These are phyloP conservation scores for Pipistrellus pipistrellus DNA, from an alignment of 2,797 vertebrate species.

Conservation along the genomic window DNA sequence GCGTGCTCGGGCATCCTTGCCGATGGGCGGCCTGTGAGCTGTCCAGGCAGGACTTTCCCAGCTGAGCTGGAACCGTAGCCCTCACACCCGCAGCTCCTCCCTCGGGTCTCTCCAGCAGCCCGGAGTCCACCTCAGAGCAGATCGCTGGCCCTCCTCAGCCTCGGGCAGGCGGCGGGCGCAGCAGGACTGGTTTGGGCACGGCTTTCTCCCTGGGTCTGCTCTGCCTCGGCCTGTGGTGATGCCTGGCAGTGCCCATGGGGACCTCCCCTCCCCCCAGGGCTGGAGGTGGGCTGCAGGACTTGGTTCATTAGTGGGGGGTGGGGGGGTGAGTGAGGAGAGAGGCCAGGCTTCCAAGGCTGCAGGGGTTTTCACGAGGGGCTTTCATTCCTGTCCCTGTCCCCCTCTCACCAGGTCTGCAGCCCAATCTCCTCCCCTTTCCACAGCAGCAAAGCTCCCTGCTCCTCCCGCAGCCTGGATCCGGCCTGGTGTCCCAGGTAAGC, in stretches of 20 bases:
- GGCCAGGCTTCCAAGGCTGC: neutral
- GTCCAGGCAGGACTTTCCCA: neutral
- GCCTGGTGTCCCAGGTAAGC: slow-evolving; percentile 95
- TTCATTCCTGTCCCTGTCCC: slow-evolving; percentile 55
- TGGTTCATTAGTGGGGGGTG: neutral
- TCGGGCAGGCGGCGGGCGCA: neutral
- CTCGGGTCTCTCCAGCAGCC: neutral
- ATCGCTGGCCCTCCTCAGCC: slow-evolving; percentile 33
- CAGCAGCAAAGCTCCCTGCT: slow-evolving; percentile 94
- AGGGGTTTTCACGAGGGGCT: slow-evolving; percentile 18
- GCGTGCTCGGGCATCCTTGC: neutral
- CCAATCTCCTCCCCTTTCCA: slow-evolving; percentile 95
- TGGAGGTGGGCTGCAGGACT: neutral
- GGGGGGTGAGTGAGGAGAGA: neutral
- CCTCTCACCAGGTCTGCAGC: slow-evolving; percentile 92
- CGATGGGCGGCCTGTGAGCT: neutral
- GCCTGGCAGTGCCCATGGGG: slow-evolving; percentile 40
- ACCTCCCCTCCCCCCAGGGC: neutral
- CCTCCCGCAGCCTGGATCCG: slow-evolving; percentile 94
- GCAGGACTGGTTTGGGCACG: slow-evolving; percentile 79
- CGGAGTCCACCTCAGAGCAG: slow-evolving; percentile 43
- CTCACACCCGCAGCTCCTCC: neutral
- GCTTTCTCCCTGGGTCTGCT: slow-evolving; percentile 60
- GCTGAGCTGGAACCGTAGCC: neutral
- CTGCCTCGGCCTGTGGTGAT: slow-evolving; percentile 68